Conservation (phyloP, 2,888 invertebrate genomes). For the Physocephala rufipes region DNA sequence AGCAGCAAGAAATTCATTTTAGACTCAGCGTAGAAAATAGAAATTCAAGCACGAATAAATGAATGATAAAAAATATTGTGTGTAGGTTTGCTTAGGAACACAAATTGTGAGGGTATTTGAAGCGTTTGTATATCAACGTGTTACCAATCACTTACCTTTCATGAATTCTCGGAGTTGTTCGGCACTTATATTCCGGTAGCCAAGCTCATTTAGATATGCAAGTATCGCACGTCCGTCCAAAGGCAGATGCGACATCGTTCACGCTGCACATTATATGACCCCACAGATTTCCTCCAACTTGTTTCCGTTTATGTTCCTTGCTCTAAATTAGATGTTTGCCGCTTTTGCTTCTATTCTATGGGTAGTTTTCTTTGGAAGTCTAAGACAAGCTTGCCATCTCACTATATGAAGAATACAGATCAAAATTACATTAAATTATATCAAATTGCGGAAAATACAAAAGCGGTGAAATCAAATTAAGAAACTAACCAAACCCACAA, state of each 20-base stretch:
- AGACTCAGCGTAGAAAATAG: slow-evolving; percentile 7
- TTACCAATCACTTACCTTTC: slow-evolving; percentile 71
- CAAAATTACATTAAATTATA: slow-evolving; percentile 27
- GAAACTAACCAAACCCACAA: slow-evolving; percentile 30
- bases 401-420: background rate
- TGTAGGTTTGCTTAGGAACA: slow-evolving; percentile 7
- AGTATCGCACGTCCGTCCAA: slow-evolving; percentile 79
- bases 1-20: slow-evolving; percentile 1
- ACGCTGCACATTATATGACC: slow-evolving; percentile 24
- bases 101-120: background rate
- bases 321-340: slow-evolving; percentile 36
- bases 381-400: slow-evolving; percentile 1
- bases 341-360: slow-evolving; percentile 30
- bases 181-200: slow-evolving; percentile 78
- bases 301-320: slow-evolving; percentile 30
- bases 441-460: slow-evolving; percentile 14
- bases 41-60: slow-evolving; percentile 1
- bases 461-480: slow-evolving; percentile 23
- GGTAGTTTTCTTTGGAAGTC: slow-evolving; percentile 19
- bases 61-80: slow-evolving; percentile 15
- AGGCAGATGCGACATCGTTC: slow-evolving; percentile 64
- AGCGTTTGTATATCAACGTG: background rate
- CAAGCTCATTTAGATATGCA: slow-evolving; percentile 77
- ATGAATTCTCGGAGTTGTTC: slow-evolving; percentile 81
- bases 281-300: slow-evolving; percentile 3